Percentiles rank a stretch among this genome's conserved stretches.
phyloP scores from a whole-genome alignment of 1,140 invertebrate genomes.

The Pentalonia nigronervosa region DNA sequence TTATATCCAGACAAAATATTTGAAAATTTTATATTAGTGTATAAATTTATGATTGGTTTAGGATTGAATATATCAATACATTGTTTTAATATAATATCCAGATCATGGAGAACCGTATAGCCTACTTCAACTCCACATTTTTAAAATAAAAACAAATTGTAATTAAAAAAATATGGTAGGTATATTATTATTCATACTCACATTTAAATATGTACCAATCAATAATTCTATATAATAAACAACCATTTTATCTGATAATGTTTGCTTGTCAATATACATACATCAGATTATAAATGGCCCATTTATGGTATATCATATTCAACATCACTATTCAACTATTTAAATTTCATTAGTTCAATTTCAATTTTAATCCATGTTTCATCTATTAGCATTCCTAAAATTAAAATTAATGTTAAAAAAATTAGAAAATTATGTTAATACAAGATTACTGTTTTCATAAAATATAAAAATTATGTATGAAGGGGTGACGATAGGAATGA shows the following conservation, averaged over 20 bases:
- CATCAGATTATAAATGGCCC: not conserved
- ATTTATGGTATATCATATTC: too few species aligned
- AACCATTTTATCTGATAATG: constrained; percentile 90
- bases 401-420: too few species aligned
- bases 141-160: constrained; percentile 17
- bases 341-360: too few species aligned
- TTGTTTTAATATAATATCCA: constrained; percentile 47
- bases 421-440: too few species aligned
- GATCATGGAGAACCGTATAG: constrained; percentile 31
- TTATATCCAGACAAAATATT: constrained; percentile 47
- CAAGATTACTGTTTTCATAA: too few species aligned
- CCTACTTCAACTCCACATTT: constrained; percentile 40
- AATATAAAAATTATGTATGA: too few species aligned
- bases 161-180: not conserved
- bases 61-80: not conserved
- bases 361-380: too few species aligned
- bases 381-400: too few species aligned
- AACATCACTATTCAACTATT: too few species aligned
- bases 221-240: constrained; percentile 98
- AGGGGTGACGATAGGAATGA: too few species aligned
- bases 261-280: constrained; percentile 27
- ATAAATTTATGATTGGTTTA: not conserved
- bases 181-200: constrained; percentile 1
- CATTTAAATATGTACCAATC: constrained; percentile 69
- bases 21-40: not conserved